Evolutionary conservation across 1,140 invertebrate species (phyloP).

Genomic region (Sitophilus oryzae): DNA sequence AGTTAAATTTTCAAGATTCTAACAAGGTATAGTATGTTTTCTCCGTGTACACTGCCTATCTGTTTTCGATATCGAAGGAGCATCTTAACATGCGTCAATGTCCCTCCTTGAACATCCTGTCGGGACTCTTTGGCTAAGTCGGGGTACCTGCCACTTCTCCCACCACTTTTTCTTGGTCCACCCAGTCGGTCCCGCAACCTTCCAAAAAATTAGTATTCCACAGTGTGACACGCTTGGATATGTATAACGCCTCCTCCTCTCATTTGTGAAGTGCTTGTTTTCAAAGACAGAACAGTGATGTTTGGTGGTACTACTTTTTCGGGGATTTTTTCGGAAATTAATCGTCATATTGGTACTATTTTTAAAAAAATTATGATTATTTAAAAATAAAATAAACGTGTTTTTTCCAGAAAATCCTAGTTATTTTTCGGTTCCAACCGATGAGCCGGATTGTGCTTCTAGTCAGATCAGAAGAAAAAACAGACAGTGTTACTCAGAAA

Average conservation of each 20-base stretch:
- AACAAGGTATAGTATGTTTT: too few species aligned
- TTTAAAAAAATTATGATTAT: constrained; percentile 57
- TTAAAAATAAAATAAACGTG: too few species aligned
- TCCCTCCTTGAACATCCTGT: constrained; percentile 19
- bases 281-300: not conserved
- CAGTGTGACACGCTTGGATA: not conserved
- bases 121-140: constrained; percentile 11
- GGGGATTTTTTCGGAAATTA: not conserved
- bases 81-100: constrained; percentile 18
- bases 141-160: not conserved
- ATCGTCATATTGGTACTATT: not conserved
- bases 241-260: not conserved
- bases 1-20: too few species aligned
- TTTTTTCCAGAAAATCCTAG: constrained; percentile 54
- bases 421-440: constrained; percentile 51
- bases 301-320: not conserved
- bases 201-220: constrained; percentile 6
- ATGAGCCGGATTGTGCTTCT: constrained; percentile 10
- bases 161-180: constrained; percentile 5
- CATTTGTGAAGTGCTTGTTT: not conserved
- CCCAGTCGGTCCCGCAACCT: not conserved
- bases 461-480: constrained; percentile 11
- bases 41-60: too few species aligned
- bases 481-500: constrained; percentile 18
- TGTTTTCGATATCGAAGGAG: not conserved